Conservation (phyloP, 1,140 invertebrate genomes). For the Colletes gigas region DNA sequence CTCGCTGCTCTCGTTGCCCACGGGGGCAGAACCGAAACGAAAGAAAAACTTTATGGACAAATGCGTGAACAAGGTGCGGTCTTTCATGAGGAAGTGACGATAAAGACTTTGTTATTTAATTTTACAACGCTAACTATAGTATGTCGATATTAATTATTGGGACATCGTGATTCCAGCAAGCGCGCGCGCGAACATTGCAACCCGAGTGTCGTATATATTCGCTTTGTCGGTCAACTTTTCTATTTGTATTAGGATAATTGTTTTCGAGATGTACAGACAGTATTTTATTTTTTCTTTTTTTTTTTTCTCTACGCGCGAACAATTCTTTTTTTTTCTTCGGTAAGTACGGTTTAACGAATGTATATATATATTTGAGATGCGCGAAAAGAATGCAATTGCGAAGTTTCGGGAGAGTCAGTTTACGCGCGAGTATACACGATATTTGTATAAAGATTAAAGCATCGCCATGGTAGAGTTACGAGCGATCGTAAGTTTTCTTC, state of each 20-base stretch:
- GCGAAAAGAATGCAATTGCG: not conserved
- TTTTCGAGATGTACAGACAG: conserved; percentile 34
- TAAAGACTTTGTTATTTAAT: conserved; percentile 67
- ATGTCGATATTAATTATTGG: conserved; percentile 13
- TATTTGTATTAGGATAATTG: conserved; percentile 19
- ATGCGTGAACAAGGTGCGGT: conserved; percentile 89
- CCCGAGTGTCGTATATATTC: conserved; percentile 14
- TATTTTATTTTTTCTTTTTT: conserved; percentile 9
- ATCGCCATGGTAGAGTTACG: conserved; percentile 17
- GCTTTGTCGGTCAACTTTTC: not conserved
- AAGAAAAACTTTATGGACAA: conserved; percentile 89
- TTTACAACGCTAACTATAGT: conserved; percentile 53
- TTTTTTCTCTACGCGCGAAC: not conserved
- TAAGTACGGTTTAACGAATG: not conserved
- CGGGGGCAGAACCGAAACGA: conserved; percentile 79
- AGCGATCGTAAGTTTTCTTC: not conserved
- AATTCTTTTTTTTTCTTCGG: conserved; percentile 23
- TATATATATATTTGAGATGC: conserved; percentile 32
- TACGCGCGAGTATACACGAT: conserved; percentile 27
- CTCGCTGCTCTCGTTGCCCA: conserved; percentile 74
- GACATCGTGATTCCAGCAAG: conserved; percentile 1
- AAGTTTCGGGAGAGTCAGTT: not conserved
- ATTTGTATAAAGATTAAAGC: conserved; percentile 19
- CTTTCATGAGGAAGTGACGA: conserved; percentile 85
- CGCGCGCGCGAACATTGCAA: not conserved